Evolutionary conservation across 1,140 invertebrate species (phyloP).

Genomic region (Aphelenchoides fujianensis): DNA sequence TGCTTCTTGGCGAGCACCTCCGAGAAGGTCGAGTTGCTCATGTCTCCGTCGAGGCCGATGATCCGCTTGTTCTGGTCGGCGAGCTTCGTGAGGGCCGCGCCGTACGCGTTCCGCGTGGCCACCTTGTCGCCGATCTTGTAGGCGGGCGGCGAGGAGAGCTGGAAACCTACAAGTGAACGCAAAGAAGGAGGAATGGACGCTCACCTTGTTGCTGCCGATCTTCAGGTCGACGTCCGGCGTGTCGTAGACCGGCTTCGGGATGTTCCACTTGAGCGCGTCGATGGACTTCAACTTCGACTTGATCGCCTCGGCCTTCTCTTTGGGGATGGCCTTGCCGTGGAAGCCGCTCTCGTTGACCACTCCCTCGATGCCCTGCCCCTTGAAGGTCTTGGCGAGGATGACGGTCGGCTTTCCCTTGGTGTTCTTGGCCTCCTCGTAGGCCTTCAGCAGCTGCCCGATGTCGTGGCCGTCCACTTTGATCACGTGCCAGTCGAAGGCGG

Average conservation of each 20-base stretch:
- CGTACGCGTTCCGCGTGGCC: constrained; percentile 90
- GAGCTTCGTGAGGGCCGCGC: constrained; percentile 81
- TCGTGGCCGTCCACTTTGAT: constrained; percentile 94
- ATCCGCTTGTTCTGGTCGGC: constrained; percentile 79
- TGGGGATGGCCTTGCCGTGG: constrained; percentile 92
- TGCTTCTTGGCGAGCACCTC: constrained; percentile 79
- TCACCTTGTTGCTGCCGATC: constrained; percentile 74
- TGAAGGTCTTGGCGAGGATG: constrained; percentile 89
- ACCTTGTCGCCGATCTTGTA: constrained; percentile 75
- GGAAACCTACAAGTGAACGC: constrained; percentile 64
- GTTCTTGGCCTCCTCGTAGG: constrained; percentile 45
- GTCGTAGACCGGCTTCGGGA: constrained; percentile 70
- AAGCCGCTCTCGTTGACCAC: constrained; percentile 91
- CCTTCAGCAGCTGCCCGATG: constrained; percentile 76
- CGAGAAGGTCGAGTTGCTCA: constrained; percentile 96
- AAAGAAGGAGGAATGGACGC: not conserved
- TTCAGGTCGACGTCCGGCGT: constrained; percentile 70
- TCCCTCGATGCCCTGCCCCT: constrained; percentile 76
- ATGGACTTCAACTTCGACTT: constrained; percentile 69
- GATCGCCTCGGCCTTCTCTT: constrained; percentile 74
- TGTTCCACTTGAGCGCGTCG: constrained; percentile 65
- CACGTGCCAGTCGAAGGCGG: constrained; percentile 83
- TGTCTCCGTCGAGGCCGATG: constrained; percentile 85
- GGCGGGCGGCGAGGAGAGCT: constrained; percentile 70
- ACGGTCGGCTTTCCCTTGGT: constrained; percentile 82